Evolutionary conservation across 2,797 vertebrate species (phyloP).

Genomic region (Darevskia nairensis): DNA sequence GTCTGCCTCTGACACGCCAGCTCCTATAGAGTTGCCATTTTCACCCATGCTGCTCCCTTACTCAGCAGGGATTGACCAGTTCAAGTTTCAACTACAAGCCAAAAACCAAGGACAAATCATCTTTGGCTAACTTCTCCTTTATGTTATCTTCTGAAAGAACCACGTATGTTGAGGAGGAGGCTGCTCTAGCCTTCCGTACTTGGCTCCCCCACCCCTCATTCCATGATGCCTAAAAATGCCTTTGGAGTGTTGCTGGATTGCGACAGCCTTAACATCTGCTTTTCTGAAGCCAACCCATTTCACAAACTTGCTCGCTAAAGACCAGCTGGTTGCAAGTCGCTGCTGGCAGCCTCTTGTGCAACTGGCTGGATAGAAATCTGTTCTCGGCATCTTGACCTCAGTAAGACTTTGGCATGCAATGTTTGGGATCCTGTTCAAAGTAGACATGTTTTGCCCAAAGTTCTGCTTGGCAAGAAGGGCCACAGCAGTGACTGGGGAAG

Average conservation of each 20-base stretch:
- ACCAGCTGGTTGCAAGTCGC: background rate
- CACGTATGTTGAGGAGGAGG: background rate
- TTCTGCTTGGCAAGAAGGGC: background rate
- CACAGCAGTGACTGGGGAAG: no score
- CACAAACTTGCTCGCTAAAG: conserved; percentile 27
- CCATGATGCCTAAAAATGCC: no score
- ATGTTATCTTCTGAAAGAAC: background rate
- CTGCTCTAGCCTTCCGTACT: background rate
- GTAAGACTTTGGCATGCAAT: fast-evolving
- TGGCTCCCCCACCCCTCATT: background rate
- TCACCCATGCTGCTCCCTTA: background rate
- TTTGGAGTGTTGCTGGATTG: background rate
- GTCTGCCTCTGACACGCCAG: background rate
- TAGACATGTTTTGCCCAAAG: background rate
- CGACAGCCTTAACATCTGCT: background rate
- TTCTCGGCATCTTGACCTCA: background rate
- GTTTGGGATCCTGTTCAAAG: background rate
- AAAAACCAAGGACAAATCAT: background rate
- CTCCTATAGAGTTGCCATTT: background rate
- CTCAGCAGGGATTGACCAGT: background rate
- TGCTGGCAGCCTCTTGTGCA: fast-evolving
- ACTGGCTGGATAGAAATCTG: background rate
- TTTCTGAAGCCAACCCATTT: conserved; percentile 1
- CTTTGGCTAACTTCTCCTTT: background rate
- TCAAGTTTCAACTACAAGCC: background rate